Conservation (phyloP, 2,888 invertebrate genomes). For the Yponomeuta evonymella region DNA sequence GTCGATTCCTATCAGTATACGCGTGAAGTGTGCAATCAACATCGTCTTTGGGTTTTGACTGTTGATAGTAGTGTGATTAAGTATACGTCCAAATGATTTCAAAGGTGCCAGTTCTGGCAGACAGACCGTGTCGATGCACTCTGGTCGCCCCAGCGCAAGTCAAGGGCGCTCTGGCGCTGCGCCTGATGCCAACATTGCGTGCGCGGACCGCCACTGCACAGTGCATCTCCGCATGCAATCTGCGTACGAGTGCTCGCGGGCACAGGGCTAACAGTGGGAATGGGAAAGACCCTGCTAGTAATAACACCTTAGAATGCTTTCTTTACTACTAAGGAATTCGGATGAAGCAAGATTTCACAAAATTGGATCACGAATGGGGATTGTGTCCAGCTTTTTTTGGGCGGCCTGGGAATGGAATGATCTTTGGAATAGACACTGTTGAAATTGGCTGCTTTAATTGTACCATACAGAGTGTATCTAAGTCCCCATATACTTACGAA, state of each 20-base stretch:
- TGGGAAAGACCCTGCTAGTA: conserved; percentile 12
- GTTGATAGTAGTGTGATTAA: not conserved
- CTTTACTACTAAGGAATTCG: not conserved
- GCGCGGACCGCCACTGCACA: conserved; percentile 25
- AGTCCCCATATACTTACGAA: too few relatives aligned
- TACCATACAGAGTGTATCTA: not conserved
- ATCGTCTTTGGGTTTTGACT: too few relatives aligned
- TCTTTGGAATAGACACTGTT: not conserved
- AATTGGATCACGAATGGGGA: not conserved
- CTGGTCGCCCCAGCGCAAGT: conserved; percentile 43
- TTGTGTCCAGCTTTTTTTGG: not conserved
- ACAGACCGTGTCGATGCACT: conserved; percentile 48
- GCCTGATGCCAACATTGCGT: conserved; percentile 27
- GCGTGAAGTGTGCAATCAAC: too few relatives aligned
- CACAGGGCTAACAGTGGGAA: conserved; percentile 20
- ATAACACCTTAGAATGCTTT: conserved; percentile 1
- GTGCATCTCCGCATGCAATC: conserved; percentile 43
- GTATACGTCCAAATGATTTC: not conserved
- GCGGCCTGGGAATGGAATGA: not conserved
- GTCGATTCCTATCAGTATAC: too few relatives aligned
- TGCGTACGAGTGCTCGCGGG: conserved; percentile 24
- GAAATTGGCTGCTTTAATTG: not conserved
- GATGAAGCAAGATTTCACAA: not conserved
- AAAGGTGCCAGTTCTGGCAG: not conserved
- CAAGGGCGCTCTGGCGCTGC: conserved; percentile 48